phyloP scores from a whole-genome alignment of 2,888 invertebrate species.

The Crematogaster levior region DNA sequence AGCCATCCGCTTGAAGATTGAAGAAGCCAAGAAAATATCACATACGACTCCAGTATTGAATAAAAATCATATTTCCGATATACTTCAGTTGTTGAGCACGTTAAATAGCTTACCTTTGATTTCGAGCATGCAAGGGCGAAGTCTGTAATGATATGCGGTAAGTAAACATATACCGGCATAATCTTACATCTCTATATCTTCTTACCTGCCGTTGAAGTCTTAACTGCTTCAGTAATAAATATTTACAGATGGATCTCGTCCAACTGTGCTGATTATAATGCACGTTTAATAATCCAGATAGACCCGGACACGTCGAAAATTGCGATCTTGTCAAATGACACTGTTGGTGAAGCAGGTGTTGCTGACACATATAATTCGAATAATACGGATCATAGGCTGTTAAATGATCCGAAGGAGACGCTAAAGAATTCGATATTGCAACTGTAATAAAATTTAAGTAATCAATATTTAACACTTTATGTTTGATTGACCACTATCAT shows the following conservation, averaged over 20 bases:
- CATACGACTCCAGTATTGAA: neutral
- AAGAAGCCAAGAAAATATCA: slow-evolving; percentile 12
- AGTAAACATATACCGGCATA: slow-evolving; percentile 1
- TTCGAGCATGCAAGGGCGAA: slow-evolving; percentile 18
- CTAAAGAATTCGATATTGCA: slow-evolving; percentile 78
- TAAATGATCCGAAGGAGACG: slow-evolving; percentile 67
- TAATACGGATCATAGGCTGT: slow-evolving; percentile 73
- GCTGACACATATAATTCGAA: slow-evolving; percentile 72
- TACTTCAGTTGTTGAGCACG: slow-evolving; percentile 17
- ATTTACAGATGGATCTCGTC: slow-evolving; percentile 71
- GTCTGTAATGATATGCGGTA: slow-evolving; percentile 35
- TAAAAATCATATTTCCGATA: neutral
- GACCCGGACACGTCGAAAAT: slow-evolving; percentile 58
- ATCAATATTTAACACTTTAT: slow-evolving; percentile 15
- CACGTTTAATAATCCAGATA: slow-evolving; percentile 62
- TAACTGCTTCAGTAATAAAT: slow-evolving; percentile 70
- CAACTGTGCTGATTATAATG: slow-evolving; percentile 68
- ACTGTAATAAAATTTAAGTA: slow-evolving; percentile 61
- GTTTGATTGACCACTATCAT: neutral
- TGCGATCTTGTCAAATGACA: slow-evolving; percentile 68
- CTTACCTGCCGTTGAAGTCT: slow-evolving; percentile 73
- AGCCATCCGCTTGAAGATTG: slow-evolving; percentile 57
- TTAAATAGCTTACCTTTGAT: slow-evolving; percentile 43
- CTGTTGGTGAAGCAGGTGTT: slow-evolving; percentile 69
- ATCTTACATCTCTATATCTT: slow-evolving; percentile 2